These are phyloP conservation scores for Nymphalis polychloros DNA, from an alignment of 2,888 invertebrate genomes.

Conservation along the genomic window DNA sequence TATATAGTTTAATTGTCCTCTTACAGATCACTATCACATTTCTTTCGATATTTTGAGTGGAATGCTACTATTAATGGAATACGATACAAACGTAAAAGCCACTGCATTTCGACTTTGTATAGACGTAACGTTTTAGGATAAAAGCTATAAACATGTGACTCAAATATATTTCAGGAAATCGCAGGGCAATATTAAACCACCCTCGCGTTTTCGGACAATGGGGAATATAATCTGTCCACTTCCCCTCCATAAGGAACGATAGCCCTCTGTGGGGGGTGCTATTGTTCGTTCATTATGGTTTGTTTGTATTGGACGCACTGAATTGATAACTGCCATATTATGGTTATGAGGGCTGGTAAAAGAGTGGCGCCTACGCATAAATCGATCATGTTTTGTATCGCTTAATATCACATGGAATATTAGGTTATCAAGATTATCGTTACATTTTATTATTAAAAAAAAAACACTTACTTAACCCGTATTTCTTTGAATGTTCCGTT, in stretches of 20 bases:
- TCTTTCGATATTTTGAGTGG: background rate
- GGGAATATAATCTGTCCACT: slow-evolving; percentile 28
- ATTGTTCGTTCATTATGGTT: slow-evolving; percentile 22
- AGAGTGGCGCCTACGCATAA: slow-evolving; percentile 14
- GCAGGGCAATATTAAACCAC: slow-evolving; percentile 28
- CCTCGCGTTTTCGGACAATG: slow-evolving; percentile 32
- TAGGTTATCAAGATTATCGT: background rate
- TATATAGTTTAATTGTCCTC: too few species aligned
- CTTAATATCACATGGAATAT: slow-evolving; percentile 17
- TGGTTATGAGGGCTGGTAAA: slow-evolving; percentile 18
- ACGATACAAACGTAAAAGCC: slow-evolving; percentile 1
- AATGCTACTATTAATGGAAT: background rate
- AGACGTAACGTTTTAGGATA: slow-evolving; percentile 1
- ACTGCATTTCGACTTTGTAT: background rate
- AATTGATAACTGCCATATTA: slow-evolving; percentile 30
- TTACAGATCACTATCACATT: background rate
- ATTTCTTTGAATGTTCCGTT: too few species aligned
- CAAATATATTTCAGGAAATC: slow-evolving; percentile 29
- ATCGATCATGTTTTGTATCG: slow-evolving; percentile 24
- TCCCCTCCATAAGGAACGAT: slow-evolving; percentile 27
- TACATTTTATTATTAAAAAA: too few species aligned
- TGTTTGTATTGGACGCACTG: slow-evolving; percentile 26
- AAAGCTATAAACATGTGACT: slow-evolving; percentile 10
- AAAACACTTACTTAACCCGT: too few species aligned
- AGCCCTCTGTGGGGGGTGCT: slow-evolving; percentile 18